Conservation (phyloP, 2,797 vertebrate genomes). For the Phrynocephalus vlangalii region DNA sequence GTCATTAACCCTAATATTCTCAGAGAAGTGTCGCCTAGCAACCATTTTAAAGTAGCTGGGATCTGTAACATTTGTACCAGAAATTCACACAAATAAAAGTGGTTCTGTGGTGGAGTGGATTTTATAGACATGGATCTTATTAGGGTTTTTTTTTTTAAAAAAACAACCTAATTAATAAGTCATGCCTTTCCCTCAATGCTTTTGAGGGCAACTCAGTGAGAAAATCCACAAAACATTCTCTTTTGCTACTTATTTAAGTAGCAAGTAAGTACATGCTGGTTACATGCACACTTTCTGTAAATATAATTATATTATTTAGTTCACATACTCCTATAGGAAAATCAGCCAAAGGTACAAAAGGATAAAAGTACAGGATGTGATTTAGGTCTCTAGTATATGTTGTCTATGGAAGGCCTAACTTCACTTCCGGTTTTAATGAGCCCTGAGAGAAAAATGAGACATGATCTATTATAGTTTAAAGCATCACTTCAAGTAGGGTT, state of each 20-base stretch:
- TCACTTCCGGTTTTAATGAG: too few species aligned
- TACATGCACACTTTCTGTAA: too few species aligned
- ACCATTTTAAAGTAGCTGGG: slow-evolving; percentile 44
- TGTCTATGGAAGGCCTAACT: too few species aligned
- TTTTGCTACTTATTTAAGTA: too few species aligned
- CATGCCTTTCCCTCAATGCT: background rate
- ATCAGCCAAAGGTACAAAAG: background rate
- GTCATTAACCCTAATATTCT: slow-evolving; percentile 60
- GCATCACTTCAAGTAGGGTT: too few species aligned
- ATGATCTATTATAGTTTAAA: too few species aligned
- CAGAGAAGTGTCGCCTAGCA: slow-evolving; percentile 20
- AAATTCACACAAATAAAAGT: slow-evolving; percentile 51
- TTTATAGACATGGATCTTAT: slow-evolving; percentile 71
- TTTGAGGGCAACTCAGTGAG: background rate
- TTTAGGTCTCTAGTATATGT: too few species aligned
- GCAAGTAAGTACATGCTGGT: too few species aligned
- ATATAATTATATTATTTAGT: too few species aligned
- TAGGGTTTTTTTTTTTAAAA: background rate
- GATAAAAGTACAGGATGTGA: background rate
- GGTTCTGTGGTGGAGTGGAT: slow-evolving; percentile 43
- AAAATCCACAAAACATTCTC: background rate
- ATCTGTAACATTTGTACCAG: background rate
- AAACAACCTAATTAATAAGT: slow-evolving; percentile 49
- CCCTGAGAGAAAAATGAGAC: too few species aligned
- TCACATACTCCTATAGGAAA: background rate